These are phyloP conservation scores for Dastarcus helophoroides DNA, from an alignment of 2,888 invertebrate genomes.

Conservation along the genomic window DNA sequence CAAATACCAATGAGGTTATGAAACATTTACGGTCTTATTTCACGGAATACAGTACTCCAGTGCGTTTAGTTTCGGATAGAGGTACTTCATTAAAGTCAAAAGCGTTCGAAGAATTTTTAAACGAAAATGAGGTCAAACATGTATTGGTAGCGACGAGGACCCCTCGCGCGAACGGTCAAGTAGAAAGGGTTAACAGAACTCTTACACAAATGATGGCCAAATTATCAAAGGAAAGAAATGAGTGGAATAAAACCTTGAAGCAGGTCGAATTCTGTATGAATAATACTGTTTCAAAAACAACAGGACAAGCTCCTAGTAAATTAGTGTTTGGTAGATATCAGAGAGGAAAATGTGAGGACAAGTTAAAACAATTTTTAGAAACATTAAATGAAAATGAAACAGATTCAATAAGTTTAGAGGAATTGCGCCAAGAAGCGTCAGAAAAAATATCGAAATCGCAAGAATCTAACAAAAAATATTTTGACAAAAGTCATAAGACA, in stretches of 20 bases:
- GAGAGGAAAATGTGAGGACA: slow-evolving; percentile 15
- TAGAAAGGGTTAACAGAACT: slow-evolving; percentile 10
- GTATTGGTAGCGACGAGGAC: slow-evolving; percentile 5
- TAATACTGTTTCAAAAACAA: slow-evolving; percentile 19
- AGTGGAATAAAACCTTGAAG: slow-evolving; percentile 16
- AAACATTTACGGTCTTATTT: slow-evolving; percentile 15
- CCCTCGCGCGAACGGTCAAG: slow-evolving; percentile 10
- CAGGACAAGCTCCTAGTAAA: slow-evolving; percentile 21
- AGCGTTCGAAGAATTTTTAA: slow-evolving; percentile 6
- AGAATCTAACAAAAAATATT: too few species aligned
- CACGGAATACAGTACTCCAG: slow-evolving; percentile 4
- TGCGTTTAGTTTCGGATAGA: slow-evolving; percentile 7
- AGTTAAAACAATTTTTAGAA: slow-evolving; percentile 12
- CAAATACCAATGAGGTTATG: slow-evolving; percentile 14
- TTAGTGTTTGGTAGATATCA: slow-evolving; percentile 22
- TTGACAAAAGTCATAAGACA: too few species aligned
- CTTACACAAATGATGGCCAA: slow-evolving; percentile 4
- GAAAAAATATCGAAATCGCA: too few species aligned
- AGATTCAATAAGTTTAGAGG: too few species aligned
- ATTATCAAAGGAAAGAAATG: slow-evolving; percentile 5
- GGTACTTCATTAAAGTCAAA: slow-evolving; percentile 9
- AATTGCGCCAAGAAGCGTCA: too few species aligned
- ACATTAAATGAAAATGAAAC: slow-evolving; percentile 8
- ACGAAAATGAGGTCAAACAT: slow-evolving; percentile 7
- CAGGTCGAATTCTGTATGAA: slow-evolving; percentile 17